phyloP scores from a whole-genome alignment of 2,113 vertebrate genomes.

The Coptodon bakossiorum region DNA sequence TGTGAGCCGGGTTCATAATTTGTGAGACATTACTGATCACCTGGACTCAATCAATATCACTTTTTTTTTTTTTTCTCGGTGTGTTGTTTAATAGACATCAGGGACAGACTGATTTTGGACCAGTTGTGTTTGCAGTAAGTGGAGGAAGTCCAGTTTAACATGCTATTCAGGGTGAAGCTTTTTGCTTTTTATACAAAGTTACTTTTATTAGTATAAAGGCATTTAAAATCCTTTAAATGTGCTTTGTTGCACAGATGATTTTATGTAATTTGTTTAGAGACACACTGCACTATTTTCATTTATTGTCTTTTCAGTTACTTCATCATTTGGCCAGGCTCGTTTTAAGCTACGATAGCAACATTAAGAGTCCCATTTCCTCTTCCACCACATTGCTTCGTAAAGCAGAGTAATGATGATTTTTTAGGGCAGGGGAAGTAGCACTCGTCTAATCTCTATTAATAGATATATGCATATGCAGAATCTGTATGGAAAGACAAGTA shows the following conservation, averaged over 20 bases:
- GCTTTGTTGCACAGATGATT: background rate
- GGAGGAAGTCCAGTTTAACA: background rate
- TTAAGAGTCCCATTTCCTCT: conserved; percentile 6
- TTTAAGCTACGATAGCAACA: background rate
- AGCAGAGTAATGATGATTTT: background rate
- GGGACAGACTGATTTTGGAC: background rate
- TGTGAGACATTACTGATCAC: conserved; percentile 10
- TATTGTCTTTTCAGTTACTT: background rate
- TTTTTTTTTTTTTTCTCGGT: background rate
- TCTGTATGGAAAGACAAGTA: background rate
- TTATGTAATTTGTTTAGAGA: background rate
- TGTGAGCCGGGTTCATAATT: background rate
- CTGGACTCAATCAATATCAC: background rate
- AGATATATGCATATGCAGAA: background rate
- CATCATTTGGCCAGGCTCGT: background rate
- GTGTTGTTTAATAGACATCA: background rate
- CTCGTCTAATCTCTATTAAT: background rate
- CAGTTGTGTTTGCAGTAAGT: background rate
- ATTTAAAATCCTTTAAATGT: background rate
- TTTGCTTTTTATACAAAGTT: background rate
- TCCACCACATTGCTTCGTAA: background rate
- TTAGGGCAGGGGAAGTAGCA: background rate
- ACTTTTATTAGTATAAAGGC: background rate
- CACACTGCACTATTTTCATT: background rate
- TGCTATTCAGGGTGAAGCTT: background rate